Evolutionary conservation across 2,888 invertebrate species (phyloP).

Genomic region (Morpho achilles): DNA sequence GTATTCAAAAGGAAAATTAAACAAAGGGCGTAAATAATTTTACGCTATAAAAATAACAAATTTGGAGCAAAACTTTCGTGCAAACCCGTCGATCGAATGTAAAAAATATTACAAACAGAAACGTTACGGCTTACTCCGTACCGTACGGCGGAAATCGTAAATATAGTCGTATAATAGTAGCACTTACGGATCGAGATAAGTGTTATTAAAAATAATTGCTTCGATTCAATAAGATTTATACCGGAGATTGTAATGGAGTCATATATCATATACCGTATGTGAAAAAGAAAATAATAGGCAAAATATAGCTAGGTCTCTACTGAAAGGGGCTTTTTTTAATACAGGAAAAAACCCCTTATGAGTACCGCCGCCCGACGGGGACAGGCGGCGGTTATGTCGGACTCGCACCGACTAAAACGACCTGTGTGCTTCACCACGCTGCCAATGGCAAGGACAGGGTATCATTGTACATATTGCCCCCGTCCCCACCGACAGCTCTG

Average conservation of each 20-base stretch:
- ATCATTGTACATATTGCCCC: too few relatives aligned
- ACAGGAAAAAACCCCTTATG: too few relatives aligned
- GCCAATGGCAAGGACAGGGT: too few relatives aligned
- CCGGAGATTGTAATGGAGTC: constrained; percentile 13
- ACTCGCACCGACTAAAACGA: too few relatives aligned
- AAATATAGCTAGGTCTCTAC: constrained; percentile 4
- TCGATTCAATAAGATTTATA: constrained; percentile 20
- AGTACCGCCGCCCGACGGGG: too few relatives aligned
- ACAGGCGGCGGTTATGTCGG: too few relatives aligned
- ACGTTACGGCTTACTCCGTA: constrained; percentile 15
- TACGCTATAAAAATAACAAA: too few relatives aligned
- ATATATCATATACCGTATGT: constrained; percentile 8
- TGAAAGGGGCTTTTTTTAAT: too few relatives aligned
- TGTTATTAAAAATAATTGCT: constrained; percentile 31
- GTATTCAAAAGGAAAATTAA: too few relatives aligned
- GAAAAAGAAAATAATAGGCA: constrained; percentile 6
- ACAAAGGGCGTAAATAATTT: too few relatives aligned
- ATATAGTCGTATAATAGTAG: constrained; percentile 15
- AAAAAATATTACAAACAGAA: constrained; percentile 21
- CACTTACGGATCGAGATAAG: constrained; percentile 20
- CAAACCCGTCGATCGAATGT: neutral
- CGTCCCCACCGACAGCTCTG: too few relatives aligned
- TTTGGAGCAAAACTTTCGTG: neutral
- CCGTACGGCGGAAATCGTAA: constrained; percentile 28
- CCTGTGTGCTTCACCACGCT: too few relatives aligned